phyloP scores from a whole-genome alignment of 2,888 invertebrate species.

The Neria commutata region DNA sequence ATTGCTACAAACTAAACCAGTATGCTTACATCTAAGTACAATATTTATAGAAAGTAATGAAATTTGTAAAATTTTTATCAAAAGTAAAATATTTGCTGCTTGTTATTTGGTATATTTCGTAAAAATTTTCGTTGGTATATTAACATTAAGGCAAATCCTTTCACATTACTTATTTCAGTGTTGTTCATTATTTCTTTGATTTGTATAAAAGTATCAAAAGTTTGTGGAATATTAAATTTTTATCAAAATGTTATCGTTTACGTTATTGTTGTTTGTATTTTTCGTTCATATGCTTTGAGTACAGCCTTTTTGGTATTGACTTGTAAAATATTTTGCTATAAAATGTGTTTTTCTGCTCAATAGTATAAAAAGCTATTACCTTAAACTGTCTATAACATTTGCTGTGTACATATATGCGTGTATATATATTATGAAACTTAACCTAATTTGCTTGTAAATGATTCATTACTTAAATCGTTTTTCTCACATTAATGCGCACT shows the following conservation, averaged over 20 bases:
- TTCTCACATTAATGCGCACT: neutral
- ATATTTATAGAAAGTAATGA: no score
- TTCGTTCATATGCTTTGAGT: neutral
- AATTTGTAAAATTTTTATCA: no score
- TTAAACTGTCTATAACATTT: neutral
- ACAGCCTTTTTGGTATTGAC: neutral
- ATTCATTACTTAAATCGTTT: neutral
- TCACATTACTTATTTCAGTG: no score
- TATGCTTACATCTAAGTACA: no score
- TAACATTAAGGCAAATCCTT: no score
- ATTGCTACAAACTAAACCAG: no score
- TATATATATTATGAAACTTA: constrained; percentile 1
- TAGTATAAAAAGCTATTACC: neutral
- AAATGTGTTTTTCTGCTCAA: neutral
- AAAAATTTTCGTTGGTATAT: no score
- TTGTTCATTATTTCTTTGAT: no score
- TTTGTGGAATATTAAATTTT: no score
- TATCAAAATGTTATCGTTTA: neutral
- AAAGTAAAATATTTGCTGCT: no score
- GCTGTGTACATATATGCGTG: neutral
- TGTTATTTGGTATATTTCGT: no score
- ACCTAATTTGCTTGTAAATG: constrained; percentile 5
- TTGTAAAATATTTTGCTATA: neutral
- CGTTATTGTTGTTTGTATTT: neutral
- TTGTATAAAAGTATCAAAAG: no score